phyloP scores from a whole-genome alignment of 2,888 invertebrate species.

The Papilio elwesi region DNA sequence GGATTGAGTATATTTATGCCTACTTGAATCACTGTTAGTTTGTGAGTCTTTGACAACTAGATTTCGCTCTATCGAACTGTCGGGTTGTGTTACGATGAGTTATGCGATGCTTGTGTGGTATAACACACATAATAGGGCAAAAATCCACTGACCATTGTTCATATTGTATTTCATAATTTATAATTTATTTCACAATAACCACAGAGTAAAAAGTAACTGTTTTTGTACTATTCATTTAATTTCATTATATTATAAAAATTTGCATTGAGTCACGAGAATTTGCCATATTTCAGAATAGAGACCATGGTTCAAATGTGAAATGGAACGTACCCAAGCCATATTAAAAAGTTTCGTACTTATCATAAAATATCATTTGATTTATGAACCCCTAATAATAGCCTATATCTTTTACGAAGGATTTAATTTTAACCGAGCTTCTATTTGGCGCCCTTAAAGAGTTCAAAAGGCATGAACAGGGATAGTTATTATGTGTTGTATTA shows the following conservation, averaged over 20 bases:
- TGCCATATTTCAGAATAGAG: no score
- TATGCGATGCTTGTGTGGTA: conserved; percentile 74
- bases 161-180: conserved; percentile 30
- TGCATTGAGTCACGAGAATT: not conserved
- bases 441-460: no score
- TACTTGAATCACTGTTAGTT: conserved; percentile 32
- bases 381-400: not conserved
- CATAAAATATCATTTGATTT: not conserved
- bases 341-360: not conserved
- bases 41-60: conserved; percentile 48
- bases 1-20: conserved; percentile 33
- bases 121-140: conserved; percentile 62
- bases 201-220: conserved; percentile 13
- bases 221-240: no score
- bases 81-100: conserved; percentile 74
- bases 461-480: no score
- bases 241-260: no score
- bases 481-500: no score
- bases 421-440: not conserved
- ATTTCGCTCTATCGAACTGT: conserved; percentile 66
- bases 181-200: conserved; percentile 19
- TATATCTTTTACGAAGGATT: not conserved
- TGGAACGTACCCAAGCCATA: no score
- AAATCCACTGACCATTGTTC: conserved; percentile 61
- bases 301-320: no score